Base-by-base conservation (phyloP, 2,797 vertebrate genomes). In the Acanthis flammea region DNA sequence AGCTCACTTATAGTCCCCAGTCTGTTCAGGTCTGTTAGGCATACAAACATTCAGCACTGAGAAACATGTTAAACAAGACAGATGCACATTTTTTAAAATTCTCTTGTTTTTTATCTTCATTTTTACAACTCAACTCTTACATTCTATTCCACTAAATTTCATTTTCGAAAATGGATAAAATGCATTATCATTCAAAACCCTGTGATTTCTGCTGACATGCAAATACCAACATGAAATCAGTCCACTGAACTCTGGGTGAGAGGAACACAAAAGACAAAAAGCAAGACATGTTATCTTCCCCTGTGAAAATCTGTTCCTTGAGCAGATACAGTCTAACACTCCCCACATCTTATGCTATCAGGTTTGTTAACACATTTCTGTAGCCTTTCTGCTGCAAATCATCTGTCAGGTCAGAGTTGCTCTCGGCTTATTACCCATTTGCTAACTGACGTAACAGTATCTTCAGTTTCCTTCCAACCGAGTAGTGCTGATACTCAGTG, bases 11-110 rank as follows among this genome's bases (percentile, higher is more conserved):
- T 0, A 50, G 24, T 30, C 39, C 66, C 17, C 6, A 0, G 22
- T 33, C 62, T 47, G 24, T 5, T 54, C 47, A 66, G 4, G 4
- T 17, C 25, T 21, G 14, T 51, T 8, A 71, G 63, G 8, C 21
- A 31, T 1, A 30, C 17, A n/a, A 41, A 60, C 6, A 37, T 7
- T 33, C 24, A 39, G 31, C 11, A 62, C 33, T 58, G 54, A 75
- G 24, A 72, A 87, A 72, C 7, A 53, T 6, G 45, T 53, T 60
- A 51, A 85, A 76, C 50, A 76, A 55, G 18, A 23, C 0, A 63
- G 9, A 66, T 28, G 9, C 1, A 42, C 21, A 8, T 31, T 45
- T 57, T 10, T 1, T 0, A 13, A 39, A 80, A 15, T 9, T 8
- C 3, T 9, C 1, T 8, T 33, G 3, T 9, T 77, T 67, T 67